phyloP scores from a whole-genome alignment of 2,797 vertebrate species.

The Poliocrania exsul region DNA sequence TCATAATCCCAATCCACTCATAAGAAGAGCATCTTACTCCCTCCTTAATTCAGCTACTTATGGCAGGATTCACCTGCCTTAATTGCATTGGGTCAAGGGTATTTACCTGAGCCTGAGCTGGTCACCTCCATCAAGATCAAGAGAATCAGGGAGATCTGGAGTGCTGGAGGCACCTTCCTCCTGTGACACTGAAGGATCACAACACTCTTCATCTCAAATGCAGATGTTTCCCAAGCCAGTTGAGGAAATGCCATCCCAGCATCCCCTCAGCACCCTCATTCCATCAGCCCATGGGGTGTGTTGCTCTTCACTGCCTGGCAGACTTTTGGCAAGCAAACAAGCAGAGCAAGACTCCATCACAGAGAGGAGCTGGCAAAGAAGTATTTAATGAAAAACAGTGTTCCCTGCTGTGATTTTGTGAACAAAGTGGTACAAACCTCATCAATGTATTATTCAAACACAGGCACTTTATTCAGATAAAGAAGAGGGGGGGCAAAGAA shows the following conservation, averaged over 20 bases:
- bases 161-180: not conserved
- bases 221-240: not conserved
- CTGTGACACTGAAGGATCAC: not conserved
- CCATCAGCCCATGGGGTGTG: not conserved
- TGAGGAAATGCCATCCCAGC: not conserved
- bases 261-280: not conserved
- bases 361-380: not conserved
- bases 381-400: not conserved
- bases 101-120: not conserved
- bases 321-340: not conserved
- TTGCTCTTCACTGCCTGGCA: not conserved
- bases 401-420: not conserved
- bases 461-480: not conserved
- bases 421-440: constrained; percentile 31
- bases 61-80: not conserved
- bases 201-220: not conserved
- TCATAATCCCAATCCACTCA: not conserved
- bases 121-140: not conserved
- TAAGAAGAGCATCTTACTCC: not conserved
- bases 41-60: not conserved
- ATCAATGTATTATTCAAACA: constrained; percentile 29
- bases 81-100: not conserved
- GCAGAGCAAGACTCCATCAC: not conserved
- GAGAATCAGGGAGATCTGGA: not conserved
- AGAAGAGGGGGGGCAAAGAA: not conserved